These are phyloP conservation scores for Teinopalpus imperialis DNA, from an alignment of 2,888 invertebrate genomes.

Conservation along the genomic window DNA sequence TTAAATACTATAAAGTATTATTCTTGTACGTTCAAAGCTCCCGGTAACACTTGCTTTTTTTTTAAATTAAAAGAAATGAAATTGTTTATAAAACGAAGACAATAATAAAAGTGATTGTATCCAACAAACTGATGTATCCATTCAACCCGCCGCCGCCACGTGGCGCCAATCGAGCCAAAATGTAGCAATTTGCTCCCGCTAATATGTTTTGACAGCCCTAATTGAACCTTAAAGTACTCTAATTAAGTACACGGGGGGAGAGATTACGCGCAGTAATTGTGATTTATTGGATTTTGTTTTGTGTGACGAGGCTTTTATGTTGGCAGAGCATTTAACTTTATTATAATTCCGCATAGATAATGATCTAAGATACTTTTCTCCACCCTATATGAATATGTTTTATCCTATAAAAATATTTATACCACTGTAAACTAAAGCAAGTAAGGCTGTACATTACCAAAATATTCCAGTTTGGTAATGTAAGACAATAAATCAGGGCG, in stretches of 20 bases:
- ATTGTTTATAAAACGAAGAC: conserved; percentile 2
- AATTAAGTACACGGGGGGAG: conserved; percentile 21
- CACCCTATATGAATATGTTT: too few species aligned
- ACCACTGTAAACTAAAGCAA: too few species aligned
- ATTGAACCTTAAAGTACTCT: conserved; percentile 32
- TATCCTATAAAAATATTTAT: too few species aligned
- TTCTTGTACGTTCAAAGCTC: too few species aligned
- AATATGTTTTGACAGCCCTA: conserved; percentile 47
- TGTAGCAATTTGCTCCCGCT: conserved; percentile 22
- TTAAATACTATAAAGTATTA: too few species aligned
- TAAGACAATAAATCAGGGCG: too few species aligned
- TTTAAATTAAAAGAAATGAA: background rate
- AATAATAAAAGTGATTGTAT: conserved; percentile 17
- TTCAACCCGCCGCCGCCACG: conserved; percentile 15
- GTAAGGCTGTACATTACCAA: too few species aligned
- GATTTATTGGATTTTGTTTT: conserved; percentile 19
- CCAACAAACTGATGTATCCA: conserved; percentile 6
- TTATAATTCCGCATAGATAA: too few species aligned
- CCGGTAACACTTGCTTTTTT: too few species aligned
- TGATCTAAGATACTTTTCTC: too few species aligned
- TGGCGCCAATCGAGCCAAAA: conserved; percentile 20
- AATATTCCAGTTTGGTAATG: too few species aligned
- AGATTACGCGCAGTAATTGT: conserved; percentile 16
- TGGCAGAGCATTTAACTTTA: background rate
- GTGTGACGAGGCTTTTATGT: conserved; percentile 17